Evolutionary conservation across 2,888 invertebrate species (phyloP).

Genomic region (Phyllotreta cruciferae): DNA sequence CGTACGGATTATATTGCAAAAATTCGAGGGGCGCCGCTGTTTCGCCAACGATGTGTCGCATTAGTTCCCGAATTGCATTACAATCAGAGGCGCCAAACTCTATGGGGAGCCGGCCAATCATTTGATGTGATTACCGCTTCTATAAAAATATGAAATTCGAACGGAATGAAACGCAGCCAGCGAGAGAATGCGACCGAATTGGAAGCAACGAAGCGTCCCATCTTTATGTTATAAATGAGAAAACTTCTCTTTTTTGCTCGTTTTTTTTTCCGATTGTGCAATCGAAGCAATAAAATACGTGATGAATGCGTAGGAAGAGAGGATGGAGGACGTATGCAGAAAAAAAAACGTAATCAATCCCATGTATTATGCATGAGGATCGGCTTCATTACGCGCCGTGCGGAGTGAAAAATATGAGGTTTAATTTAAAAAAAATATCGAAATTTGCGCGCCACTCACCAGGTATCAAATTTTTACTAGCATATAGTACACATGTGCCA

Average conservation of each 20-base stretch:
- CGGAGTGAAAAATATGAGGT: no score
- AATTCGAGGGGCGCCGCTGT: conserved; percentile 20
- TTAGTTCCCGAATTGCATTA: conserved; percentile 47
- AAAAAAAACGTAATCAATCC: conserved; percentile 12
- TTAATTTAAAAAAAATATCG: no score
- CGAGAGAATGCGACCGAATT: conserved; percentile 40
- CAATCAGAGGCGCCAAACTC: conserved; percentile 46
- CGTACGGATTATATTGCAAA: no score
- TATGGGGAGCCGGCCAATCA: conserved; percentile 47
- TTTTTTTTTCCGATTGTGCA: conserved; percentile 21
- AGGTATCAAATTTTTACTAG: no score
- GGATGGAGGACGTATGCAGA: conserved; percentile 10
- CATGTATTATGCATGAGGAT: conserved; percentile 21
- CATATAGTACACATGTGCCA: no score
- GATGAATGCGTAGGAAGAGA: conserved; percentile 12
- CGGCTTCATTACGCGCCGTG: no score
- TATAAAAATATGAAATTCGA: conserved; percentile 45
- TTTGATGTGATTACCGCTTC: conserved; percentile 49
- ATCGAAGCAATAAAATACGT: conserved; percentile 21
- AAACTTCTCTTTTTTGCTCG: conserved; percentile 30
- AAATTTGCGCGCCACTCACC: no score
- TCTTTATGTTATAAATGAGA: conserved; percentile 40
- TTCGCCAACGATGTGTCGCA: conserved; percentile 41
- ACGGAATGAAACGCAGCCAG: conserved; percentile 37
- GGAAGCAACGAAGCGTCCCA: conserved; percentile 40